Evolutionary conservation across 2,888 invertebrate genomes (phyloP).

Genomic region (Polydrusus pterygomalis): DNA sequence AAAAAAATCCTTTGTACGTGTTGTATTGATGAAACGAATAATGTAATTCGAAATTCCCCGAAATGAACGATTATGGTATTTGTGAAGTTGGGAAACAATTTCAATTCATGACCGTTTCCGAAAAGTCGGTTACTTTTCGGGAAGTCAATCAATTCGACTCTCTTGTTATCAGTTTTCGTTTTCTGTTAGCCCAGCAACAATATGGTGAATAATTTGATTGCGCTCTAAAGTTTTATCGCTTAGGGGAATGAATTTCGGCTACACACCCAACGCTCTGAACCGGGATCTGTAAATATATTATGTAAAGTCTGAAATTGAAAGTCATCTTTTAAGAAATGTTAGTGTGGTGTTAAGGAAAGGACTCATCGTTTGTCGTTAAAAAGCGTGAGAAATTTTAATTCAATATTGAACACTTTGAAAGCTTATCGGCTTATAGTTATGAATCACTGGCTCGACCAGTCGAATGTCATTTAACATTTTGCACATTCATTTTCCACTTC

Average conservation of each 20-base stretch:
- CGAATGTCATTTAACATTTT: conserved; percentile 53
- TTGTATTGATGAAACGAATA: conserved; percentile 42
- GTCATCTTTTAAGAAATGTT: conserved; percentile 69
- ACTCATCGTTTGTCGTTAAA: conserved; percentile 61
- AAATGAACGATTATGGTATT: conserved; percentile 60
- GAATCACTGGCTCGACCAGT: conserved; percentile 61
- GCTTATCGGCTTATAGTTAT: conserved; percentile 62
- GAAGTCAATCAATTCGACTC: conserved; percentile 69
- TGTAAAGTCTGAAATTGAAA: conserved; percentile 71
- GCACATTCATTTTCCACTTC: conserved; percentile 49
- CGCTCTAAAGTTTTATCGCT: conserved; percentile 69
- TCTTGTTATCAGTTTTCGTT: conserved; percentile 68
- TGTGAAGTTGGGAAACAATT: conserved; percentile 64
- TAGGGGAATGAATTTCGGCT: conserved; percentile 67
- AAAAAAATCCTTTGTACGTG: conserved; percentile 35
- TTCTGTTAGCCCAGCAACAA: conserved; percentile 65
- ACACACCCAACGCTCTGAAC: conserved; percentile 57
- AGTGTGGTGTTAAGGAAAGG: conserved; percentile 62
- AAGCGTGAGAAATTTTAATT: conserved; percentile 65
- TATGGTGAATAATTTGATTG: conserved; percentile 70
- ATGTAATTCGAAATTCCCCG: conserved; percentile 42
- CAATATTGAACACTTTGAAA: conserved; percentile 60
- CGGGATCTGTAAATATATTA: conserved; percentile 68
- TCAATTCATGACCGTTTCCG: conserved; percentile 63
- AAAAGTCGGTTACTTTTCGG: conserved; percentile 64